These are phyloP conservation scores for Limnephilus rhombicus DNA, from an alignment of 2,888 invertebrate species.

Conservation along the genomic window DNA sequence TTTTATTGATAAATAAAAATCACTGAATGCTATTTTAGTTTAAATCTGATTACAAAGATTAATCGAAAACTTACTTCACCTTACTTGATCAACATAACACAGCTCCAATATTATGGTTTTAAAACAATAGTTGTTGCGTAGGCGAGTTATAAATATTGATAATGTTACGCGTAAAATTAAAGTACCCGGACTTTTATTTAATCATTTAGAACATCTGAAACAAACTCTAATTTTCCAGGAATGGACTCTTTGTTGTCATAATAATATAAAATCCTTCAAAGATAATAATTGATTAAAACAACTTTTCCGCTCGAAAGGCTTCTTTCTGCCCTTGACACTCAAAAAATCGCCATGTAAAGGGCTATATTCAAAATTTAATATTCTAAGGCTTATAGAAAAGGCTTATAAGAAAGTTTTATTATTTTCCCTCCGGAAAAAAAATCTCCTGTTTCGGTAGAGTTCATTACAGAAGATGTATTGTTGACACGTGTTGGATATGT, in stretches of 20 bases:
- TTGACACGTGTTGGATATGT: constrained; percentile 28
- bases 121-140: background rate
- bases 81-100: background rate
- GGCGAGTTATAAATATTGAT: background rate
- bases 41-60: background rate
- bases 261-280: background rate
- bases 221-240: background rate
- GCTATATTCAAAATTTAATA: background rate
- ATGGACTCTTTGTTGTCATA: background rate
- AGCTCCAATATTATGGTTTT: background rate
- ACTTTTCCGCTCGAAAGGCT: background rate
- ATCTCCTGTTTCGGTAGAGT: background rate
- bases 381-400: background rate
- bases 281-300: background rate
- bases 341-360: background rate
- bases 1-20: background rate
- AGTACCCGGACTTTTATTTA: background rate
- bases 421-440: background rate
- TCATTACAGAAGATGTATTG: constrained; percentile 5
- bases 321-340: background rate
- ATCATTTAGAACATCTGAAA: background rate
- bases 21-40: no score
- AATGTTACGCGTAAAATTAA: background rate
- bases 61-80: background rate
- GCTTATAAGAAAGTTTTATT: background rate